These are phyloP conservation scores for Rhinogobio ventralis DNA, from an alignment of 2,797 vertebrate species.

Conservation along the genomic window DNA sequence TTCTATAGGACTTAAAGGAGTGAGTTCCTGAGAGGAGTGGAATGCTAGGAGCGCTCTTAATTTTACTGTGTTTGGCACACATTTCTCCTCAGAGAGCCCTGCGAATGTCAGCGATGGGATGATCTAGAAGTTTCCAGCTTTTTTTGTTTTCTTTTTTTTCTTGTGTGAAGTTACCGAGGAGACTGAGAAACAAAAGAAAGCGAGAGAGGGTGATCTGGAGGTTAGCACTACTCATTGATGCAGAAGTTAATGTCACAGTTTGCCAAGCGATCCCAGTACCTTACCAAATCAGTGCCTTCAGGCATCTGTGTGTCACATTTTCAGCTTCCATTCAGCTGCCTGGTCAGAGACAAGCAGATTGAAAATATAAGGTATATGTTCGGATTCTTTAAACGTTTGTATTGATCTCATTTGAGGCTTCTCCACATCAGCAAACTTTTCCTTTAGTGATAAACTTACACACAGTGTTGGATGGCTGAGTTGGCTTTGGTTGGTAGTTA, in stretches of 20 bases:
- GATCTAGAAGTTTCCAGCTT: slow-evolving; percentile 27
- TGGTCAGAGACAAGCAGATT: background rate
- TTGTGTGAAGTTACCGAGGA: slow-evolving; percentile 7
- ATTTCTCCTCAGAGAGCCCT: slow-evolving; percentile 34
- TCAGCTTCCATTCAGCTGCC: background rate
- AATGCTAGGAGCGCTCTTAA: slow-evolving; percentile 39
- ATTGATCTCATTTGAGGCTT: slow-evolving; percentile 13
- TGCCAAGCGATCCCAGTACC: background rate
- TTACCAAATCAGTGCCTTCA: slow-evolving; percentile 22
- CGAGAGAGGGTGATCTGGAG: slow-evolving; percentile 13
- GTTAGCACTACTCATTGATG: background rate
- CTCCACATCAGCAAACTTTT: slow-evolving; percentile 10
- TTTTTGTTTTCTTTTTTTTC: slow-evolving; percentile 26
- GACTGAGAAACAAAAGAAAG: slow-evolving; percentile 14
- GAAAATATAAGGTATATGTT: background rate
- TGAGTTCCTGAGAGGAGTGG: slow-evolving; percentile 37
- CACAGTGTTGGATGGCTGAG: background rate
- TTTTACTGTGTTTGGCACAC: slow-evolving; percentile 36
- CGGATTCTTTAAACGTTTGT: background rate
- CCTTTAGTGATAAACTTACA: background rate
- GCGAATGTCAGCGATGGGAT: slow-evolving; percentile 33
- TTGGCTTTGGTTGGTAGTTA: slow-evolving; percentile 35
- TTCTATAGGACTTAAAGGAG: slow-evolving; percentile 27
- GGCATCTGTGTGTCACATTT: slow-evolving; percentile 1
- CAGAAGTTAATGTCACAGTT: slow-evolving; percentile 9